Conservation (phyloP, 2,888 invertebrate species). For the Aspidiotus destructor region DNA sequence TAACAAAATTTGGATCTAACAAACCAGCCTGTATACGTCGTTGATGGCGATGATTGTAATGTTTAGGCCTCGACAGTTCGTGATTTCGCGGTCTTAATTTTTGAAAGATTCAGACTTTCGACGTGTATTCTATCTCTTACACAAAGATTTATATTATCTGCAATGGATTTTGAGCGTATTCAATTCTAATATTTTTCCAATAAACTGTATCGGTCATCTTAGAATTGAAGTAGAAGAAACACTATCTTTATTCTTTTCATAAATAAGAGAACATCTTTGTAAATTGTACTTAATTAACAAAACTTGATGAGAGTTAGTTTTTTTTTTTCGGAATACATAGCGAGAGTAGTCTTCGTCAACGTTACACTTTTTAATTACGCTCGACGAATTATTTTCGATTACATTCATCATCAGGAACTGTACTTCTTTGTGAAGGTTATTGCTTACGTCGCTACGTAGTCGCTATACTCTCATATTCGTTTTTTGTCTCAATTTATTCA, state of each 20-base stretch:
- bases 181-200: constrained; percentile 4
- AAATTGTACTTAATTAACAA: constrained; percentile 3
- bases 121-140: constrained; percentile 3
- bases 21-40: constrained; percentile 5
- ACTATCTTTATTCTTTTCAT: constrained; percentile 4
- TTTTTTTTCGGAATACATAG: constrained; percentile 1
- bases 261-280: constrained; percentile 4
- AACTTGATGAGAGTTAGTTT: constrained; percentile 1
- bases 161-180: constrained; percentile 1
- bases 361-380: constrained; percentile 4
- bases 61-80: constrained; percentile 1
- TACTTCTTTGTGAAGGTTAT: not conserved
- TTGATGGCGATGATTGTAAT: constrained; percentile 1
- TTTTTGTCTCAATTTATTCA: not conserved
- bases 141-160: constrained; percentile 4
- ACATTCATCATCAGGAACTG: constrained; percentile 4
- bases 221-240: constrained; percentile 2
- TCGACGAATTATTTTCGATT: constrained; percentile 4
- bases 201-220: constrained; percentile 1
- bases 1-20: constrained; percentile 7
- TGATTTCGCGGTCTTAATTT: constrained; percentile 4
- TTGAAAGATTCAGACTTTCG: constrained; percentile 4
- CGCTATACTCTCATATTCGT: not conserved
- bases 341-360: constrained; percentile 4
- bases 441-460: constrained; percentile 1